These are phyloP conservation scores for Phymorhynchus buccinoides DNA, from an alignment of 1,140 invertebrate genomes.

Conservation along the genomic window DNA sequence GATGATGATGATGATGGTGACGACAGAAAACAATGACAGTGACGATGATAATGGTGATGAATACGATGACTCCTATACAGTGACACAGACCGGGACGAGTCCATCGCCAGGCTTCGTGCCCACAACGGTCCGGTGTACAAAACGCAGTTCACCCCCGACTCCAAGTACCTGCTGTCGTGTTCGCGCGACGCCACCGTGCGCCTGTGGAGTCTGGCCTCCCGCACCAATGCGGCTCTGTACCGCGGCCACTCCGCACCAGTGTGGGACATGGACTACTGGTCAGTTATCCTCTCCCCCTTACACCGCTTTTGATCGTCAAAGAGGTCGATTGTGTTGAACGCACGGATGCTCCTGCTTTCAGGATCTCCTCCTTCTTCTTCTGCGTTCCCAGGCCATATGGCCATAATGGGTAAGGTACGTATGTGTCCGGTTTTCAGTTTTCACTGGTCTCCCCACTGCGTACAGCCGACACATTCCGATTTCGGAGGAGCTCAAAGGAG, in stretches of 20 bases:
- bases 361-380: not conserved
- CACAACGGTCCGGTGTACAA: constrained; percentile 84
- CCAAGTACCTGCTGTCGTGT: constrained; percentile 80
- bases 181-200: constrained; percentile 82
- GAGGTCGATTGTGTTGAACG: no score
- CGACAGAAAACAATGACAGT: no score
- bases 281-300: not conserved
- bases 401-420: not conserved
- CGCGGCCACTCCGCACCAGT: constrained; percentile 89
- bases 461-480: no score
- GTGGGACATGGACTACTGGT: constrained; percentile 86
- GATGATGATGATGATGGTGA: not conserved
- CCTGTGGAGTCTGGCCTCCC: constrained; percentile 68
- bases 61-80: constrained; percentile 44
- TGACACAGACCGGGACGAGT: constrained; percentile 46
- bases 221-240: constrained; percentile 70
- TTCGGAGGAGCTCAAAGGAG: no score
- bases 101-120: constrained; percentile 76
- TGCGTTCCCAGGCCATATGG: not conserved
- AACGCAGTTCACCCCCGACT: constrained; percentile 79
- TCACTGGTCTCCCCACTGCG: no score
- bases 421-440: not conserved
- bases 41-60: no score
- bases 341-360: not conserved
- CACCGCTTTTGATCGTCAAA: no score